Evolutionary conservation across 2,113 vertebrate species (phyloP).

Genomic region (Nothoprocta pentlandii): DNA sequence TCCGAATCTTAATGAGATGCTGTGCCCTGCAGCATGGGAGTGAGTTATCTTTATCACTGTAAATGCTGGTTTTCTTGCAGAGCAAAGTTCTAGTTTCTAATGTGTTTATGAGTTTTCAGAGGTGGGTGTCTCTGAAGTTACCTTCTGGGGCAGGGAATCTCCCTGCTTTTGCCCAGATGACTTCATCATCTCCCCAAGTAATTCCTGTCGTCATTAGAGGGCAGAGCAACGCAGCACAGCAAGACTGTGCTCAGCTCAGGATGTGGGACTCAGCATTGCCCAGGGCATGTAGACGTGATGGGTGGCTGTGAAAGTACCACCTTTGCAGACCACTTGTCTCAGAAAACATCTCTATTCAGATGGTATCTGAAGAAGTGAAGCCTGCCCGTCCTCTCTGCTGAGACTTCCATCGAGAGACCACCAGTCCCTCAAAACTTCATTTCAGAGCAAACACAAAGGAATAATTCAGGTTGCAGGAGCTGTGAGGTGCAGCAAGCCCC

Average conservation of each 20-base stretch:
- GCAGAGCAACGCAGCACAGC: not conserved
- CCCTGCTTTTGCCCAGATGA: not conserved
- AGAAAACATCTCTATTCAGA: not conserved
- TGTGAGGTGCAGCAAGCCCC: not conserved
- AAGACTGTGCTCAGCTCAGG: not conserved
- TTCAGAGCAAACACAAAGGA: not conserved
- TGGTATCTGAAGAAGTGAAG: not conserved
- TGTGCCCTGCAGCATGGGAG: conserved; percentile 32
- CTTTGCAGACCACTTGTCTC: not conserved
- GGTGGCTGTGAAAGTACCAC: not conserved
- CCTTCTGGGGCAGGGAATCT: not conserved
- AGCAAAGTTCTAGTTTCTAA: conserved; percentile 5
- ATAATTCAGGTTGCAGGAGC: not conserved
- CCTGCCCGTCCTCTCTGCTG: not conserved
- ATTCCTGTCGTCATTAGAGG: not conserved
- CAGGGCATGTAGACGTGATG: not conserved
- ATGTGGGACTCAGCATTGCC: not conserved
- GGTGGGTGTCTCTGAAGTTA: not conserved
- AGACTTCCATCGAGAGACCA: not conserved
- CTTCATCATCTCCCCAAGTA: not conserved
- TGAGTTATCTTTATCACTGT: not conserved
- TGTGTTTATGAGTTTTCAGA: not conserved
- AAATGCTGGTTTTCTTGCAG: not conserved
- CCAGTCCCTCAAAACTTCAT: not conserved
- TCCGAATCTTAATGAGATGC: not conserved